Base-by-base conservation (phyloP, 2,113 vertebrate genomes). In the Syngnathus floridae region DNA sequence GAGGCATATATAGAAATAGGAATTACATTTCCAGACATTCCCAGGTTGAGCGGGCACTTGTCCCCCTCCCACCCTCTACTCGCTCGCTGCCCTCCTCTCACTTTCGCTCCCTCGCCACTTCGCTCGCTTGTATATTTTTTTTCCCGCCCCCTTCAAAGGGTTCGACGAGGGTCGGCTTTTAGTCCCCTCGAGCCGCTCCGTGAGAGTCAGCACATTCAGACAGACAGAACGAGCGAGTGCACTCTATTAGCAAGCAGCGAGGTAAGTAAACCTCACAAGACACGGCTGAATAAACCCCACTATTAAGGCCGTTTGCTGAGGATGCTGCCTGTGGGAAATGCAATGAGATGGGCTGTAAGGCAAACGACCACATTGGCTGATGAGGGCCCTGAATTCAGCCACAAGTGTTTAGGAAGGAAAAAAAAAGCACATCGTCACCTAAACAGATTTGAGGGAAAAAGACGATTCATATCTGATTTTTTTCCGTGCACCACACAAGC, bases 1-100 rank as follows among this genome's bases (percentile, higher is more conserved):
- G 89, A 86, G 82, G 76, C 81, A 82, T 88, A 82, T 88, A 84
- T 90, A 87, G 83, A 85, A 90, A 90, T 84, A 90, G 81, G 85
- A 88, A 90, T 90, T 86, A 86, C 79, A 86, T 90, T 90, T 90
- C 72, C 87, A 86, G 87, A 83, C 80, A 74, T 84, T 84, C 75
- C 65, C 74, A 66, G 76, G 77, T 82, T 70, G 78, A 84, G 64
- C 67, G 77, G 72, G 72, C 74, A 74, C 73, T 86, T 64, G 64
- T 65, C 59, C 36, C 49, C 52, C 54, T 41, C 13, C 49, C 48
- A 51, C 55, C 38, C 54, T 38, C 45, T 11, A 1, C 26, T 16
- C 26, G 26, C 54, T 14, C 4, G 22, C 12, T 55, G 54, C 54
- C 54, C 54, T 21, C 69, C 21, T 36, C 17, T 55, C 41, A 55